Evolutionary conservation across 2,113 vertebrate genomes (phyloP).

Genomic region (Alligator sinensis): DNA sequence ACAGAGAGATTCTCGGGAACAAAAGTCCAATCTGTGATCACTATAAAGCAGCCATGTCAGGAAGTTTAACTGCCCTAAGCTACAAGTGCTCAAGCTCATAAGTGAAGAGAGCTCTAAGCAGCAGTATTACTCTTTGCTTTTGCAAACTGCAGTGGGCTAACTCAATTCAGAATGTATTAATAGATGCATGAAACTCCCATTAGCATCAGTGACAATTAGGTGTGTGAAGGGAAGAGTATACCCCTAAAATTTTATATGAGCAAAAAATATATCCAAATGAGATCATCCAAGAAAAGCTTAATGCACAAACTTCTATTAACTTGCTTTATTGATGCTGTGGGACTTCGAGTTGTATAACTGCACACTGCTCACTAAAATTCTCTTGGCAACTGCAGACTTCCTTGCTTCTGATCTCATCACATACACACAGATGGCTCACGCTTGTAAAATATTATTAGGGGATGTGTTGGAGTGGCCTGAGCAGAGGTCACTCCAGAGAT

Average conservation of each 20-base stretch:
- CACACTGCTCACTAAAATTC: constrained; percentile 52
- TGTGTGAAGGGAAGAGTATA: constrained; percentile 11
- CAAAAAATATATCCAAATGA: constrained; percentile 2
- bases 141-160: neutral
- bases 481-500: constrained; percentile 55
- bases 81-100: neutral
- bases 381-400: constrained; percentile 70
- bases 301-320: constrained; percentile 20
- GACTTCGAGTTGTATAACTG: constrained; percentile 52
- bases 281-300: neutral
- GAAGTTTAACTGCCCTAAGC: neutral
- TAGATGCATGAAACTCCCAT: neutral
- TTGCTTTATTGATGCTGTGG: constrained; percentile 37
- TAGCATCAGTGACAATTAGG: neutral
- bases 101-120: neutral
- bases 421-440: constrained; percentile 61
- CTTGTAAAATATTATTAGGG: constrained; percentile 73
- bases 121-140: neutral
- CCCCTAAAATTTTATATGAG: neutral
- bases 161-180: neutral
- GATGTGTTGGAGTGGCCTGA: constrained; percentile 65
- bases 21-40: neutral
- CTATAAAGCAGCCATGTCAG: neutral
- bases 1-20: neutral
- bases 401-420: constrained; percentile 74